Base-by-base conservation (phyloP, 2,888 invertebrate genomes). In the Formica aserva region DNA sequence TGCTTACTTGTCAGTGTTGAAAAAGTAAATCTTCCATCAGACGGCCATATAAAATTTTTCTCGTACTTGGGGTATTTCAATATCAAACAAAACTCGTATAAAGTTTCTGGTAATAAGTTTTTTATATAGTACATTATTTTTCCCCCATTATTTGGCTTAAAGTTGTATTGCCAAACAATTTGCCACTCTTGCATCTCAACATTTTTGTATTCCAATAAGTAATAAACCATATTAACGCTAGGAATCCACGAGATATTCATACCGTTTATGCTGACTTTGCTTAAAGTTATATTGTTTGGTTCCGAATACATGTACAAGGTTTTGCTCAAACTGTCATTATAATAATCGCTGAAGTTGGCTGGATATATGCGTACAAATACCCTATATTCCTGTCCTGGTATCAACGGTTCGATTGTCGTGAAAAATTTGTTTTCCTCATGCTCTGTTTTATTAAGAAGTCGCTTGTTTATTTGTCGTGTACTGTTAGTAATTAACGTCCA, bases 301-400 rank as follows among this genome's bases (percentile, higher is more conserved):
- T 96, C 96, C 0, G 97, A 96, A 93, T 96, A 97, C n/a, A 98
- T 98, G 71, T 95, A 95, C 29, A 98, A 96, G 9, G 95, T 94
- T 9, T 97, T 95, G 29, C 95, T 95, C 1, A 95, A 94, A 86
- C 97, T 97, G 91, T 97, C 96, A 1, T 96, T 97, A 76, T 95
- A 96, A 35, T 96, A 96, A 2, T 96, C 95, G 81, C 96, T 96
- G 91, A 88, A 92, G 84, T 97, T 96, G 74, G 96, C 96, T 1
- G 98, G 97, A 90, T 97, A 97, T 1, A 97, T 97, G 62, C 97
- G 95, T 55, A 98, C 97, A 96, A 97, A 97, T 57, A 98, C 96
- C 6, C 95, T 95, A 93, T 97, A 98, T 8, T 95, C 96, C 72
- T 97, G 97, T 89, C 96, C 96, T 0, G 97, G 97, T 0, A 96